Base-by-base conservation (phyloP, 1,140 invertebrate genomes). In the Rhagoletis zephyria region DNA sequence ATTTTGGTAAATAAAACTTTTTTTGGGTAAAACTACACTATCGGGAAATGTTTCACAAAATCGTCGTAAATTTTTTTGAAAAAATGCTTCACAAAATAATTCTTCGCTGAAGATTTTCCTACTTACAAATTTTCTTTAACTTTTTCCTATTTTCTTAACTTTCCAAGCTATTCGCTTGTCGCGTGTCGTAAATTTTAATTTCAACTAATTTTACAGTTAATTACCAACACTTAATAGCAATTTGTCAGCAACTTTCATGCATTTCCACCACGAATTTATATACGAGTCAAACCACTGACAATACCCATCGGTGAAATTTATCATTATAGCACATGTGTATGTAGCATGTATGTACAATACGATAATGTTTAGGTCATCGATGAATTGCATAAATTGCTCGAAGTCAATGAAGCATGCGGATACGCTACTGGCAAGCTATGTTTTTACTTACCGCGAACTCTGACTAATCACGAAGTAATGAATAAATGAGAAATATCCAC, bases 201-300 rank as follows among this genome's bases (percentile, higher is more conserved):
- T 48, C 51, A 81, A 51, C 48, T 81, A 81, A 81, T 81, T 81
- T 81, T 81, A 81, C 74, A 81, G 48, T 81, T 81, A 81, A 81
- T 48, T 81, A 56, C 48, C 74, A 81, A 30, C n/a, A 56, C 74
- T n/a, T 14, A 81, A 56, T 59, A 16, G n/a, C 48, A 16, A 81
- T 81, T 81, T 81, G n/a, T 19, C n/a, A 56, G 19, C n/a, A 81
- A 81, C 74, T 81, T 81, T 81, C 48, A 81, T 56, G 74, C 45
- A 81, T n/a, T 19, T 81, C 56, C n/a, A 19, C 4, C 48, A 81
- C 19, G 74, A 81, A 12, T 10, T 5, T 59, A 19, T 48, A 5
- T 12, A 3, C 51, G 9, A n/a, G 61, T 9, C n/a, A 63, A 63
- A 12, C 61, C 51, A 19, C 6, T n/a, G 19, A 81, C 74, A 48